Evolutionary conservation across 2,113 vertebrate genomes (phyloP).

Genomic region (Toxotes chatareus): DNA sequence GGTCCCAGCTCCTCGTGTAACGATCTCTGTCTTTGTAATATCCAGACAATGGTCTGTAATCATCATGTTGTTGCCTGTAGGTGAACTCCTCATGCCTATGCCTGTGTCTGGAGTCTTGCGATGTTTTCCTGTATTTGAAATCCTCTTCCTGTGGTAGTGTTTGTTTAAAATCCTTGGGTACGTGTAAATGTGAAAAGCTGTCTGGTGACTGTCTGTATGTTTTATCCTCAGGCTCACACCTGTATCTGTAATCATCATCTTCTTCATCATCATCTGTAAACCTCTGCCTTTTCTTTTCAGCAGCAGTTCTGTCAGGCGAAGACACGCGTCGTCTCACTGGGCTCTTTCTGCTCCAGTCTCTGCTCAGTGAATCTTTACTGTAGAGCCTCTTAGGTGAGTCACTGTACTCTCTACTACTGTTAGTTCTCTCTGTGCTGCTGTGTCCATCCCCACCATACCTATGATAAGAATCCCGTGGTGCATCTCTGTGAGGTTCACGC

Average conservation of each 20-base stretch:
- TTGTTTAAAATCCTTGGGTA: conserved; percentile 35
- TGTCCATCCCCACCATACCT: conserved; percentile 30
- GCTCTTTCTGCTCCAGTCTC: conserved; percentile 55
- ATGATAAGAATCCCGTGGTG: conserved; percentile 22
- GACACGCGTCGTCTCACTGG: conserved; percentile 45
- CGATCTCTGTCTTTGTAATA: conserved; percentile 40
- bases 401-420: conserved; percentile 42
- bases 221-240: conserved; percentile 30
- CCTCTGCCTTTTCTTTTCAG: conserved; percentile 53
- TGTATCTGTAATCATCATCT: conserved; percentile 45
- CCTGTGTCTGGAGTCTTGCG: conserved; percentile 49
- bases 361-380: conserved; percentile 40
- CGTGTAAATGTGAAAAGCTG: conserved; percentile 8
- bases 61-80: conserved; percentile 37
- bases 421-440: conserved; percentile 25
- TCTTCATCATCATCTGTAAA: conserved; percentile 24
- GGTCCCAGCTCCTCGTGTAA: conserved; percentile 32
- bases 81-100: conserved; percentile 35
- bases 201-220: conserved; percentile 23
- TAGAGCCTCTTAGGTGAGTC: conserved; percentile 42
- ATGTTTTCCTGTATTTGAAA: conserved; percentile 47
- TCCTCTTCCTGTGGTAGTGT: conserved; percentile 38
- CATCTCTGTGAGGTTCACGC: conserved; percentile 26
- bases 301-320: conserved; percentile 35
- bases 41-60: conserved; percentile 34